A percentile compares a stretch with the other conserved stretches of the same genome.
Evolutionary conservation across 2,113 vertebrate genomes (phyloP).

Genomic region (Eleginops maclovinus): DNA sequence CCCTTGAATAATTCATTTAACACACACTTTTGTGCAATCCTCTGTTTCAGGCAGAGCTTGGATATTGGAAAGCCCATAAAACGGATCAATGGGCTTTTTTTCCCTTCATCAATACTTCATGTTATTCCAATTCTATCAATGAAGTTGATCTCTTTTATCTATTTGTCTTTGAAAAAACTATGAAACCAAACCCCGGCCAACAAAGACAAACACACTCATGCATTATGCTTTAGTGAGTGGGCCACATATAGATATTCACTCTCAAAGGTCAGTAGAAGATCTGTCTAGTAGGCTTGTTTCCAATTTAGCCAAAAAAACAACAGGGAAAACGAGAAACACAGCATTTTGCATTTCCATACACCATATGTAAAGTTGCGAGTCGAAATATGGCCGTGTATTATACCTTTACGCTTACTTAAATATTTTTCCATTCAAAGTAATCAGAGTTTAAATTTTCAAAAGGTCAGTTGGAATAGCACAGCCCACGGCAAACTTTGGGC

Average conservation of each 20-base stretch:
- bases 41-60: neutral
- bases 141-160: neutral
- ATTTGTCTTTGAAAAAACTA: slow-evolving; percentile 1
- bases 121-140: neutral
- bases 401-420: slow-evolving; percentile 50
- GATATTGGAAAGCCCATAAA: slow-evolving; percentile 7
- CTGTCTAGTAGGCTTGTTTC: slow-evolving; percentile 32
- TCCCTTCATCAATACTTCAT: neutral
- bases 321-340: slow-evolving; percentile 26
- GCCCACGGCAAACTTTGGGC: slow-evolving; percentile 56
- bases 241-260: slow-evolving; percentile 20
- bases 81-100: slow-evolving; percentile 12
- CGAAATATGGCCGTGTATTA: slow-evolving; percentile 35
- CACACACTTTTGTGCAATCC: slow-evolving; percentile 17
- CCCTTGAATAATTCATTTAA: slow-evolving; percentile 57
- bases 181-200: slow-evolving; percentile 10
- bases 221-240: slow-evolving; percentile 10
- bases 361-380: slow-evolving; percentile 28
- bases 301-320: slow-evolving; percentile 50
- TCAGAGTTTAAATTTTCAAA: slow-evolving; percentile 73
- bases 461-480: slow-evolving; percentile 73
- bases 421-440: slow-evolving; percentile 63
- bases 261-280: slow-evolving; percentile 67
- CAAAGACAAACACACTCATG: slow-evolving; percentile 1
- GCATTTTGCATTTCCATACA: slow-evolving; percentile 43